These are phyloP conservation scores for Noctua janthina DNA, from an alignment of 2,888 invertebrate genomes.

Conservation along the genomic window DNA sequence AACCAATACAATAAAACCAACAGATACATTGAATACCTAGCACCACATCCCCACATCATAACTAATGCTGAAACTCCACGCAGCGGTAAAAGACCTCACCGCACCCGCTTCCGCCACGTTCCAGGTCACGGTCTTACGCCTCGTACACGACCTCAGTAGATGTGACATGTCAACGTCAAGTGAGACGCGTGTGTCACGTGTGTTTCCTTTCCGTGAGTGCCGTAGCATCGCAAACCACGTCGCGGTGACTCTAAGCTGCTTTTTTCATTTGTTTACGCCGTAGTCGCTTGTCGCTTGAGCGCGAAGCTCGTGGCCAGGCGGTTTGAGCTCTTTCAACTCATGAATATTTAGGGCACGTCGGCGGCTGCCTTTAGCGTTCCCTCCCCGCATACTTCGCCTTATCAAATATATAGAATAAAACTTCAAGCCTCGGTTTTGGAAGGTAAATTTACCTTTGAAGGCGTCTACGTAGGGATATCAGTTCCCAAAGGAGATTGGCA, in stretches of 20 bases:
- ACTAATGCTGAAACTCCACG: conserved; percentile 10
- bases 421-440: conserved; percentile 49
- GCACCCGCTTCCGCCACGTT: conserved; percentile 24
- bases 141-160: not conserved
- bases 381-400: conserved; percentile 60
- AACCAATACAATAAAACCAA: not conserved
- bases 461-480: conserved; percentile 26
- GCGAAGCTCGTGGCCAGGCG: not conserved
- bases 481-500: conserved; percentile 43
- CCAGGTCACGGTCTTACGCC: conserved; percentile 7
- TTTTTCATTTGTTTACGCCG: not conserved
- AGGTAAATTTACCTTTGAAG: conserved; percentile 54
- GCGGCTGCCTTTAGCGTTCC: conserved; percentile 56
- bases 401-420: conserved; percentile 66
- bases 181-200: not conserved
- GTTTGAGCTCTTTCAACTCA: conserved; percentile 55
- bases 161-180: not conserved
- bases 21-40: conserved; percentile 2
- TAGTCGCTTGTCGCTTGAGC: conserved; percentile 9
- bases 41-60: not conserved
- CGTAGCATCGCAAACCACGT: too few species aligned
- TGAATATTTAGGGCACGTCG: conserved; percentile 72
- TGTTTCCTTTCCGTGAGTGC: not conserved
- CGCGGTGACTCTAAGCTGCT: not conserved
- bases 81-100: conserved; percentile 16